Conservation (phyloP, 2,113 vertebrate genomes). For the Poecilia latipinna region DNA sequence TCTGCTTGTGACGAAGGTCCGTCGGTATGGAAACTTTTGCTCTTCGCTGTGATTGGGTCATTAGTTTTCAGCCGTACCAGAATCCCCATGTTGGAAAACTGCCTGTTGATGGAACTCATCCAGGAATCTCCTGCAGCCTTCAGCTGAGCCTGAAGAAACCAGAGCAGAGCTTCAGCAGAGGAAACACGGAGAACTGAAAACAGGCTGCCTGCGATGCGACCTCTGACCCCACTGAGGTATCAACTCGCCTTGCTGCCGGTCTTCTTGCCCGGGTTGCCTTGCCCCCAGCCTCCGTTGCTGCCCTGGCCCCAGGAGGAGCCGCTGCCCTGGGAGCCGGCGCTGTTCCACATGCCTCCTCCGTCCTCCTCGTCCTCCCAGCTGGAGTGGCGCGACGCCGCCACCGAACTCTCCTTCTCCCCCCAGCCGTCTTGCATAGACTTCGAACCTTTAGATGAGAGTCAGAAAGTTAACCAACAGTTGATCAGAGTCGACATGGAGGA, state of each 20-base stretch:
- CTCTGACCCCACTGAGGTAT: no score
- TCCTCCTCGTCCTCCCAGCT: constrained; percentile 99
- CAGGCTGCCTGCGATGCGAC: no score
- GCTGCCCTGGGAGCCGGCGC: constrained; percentile 94
- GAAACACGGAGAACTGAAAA: no score
- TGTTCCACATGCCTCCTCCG: constrained; percentile 90
- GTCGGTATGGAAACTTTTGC: no score
- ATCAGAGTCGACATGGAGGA: no score
- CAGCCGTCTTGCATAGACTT: constrained; percentile 99
- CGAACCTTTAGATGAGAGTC: constrained; percentile 81
- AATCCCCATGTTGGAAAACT: constrained; percentile 97
- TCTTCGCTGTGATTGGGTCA: no score
- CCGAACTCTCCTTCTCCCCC: constrained; percentile 91
- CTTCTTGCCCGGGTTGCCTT: constrained; percentile 91
- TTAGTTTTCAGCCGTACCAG: constrained; percentile 82
- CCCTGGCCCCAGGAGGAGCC: constrained; percentile 88
- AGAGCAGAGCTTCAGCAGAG: background rate
- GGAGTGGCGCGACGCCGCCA: constrained; percentile 91
- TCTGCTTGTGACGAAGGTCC: no score
- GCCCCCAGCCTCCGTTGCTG: constrained; percentile 87
- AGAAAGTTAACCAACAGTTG: background rate
- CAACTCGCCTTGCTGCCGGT: constrained; percentile 87
- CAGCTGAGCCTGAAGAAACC: constrained; percentile 84
- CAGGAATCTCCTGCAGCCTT: constrained; percentile 93
- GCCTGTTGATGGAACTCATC: constrained; percentile 96